These are phyloP conservation scores for Eupithecia centaureata DNA, from an alignment of 2,888 invertebrate species.

Conservation along the genomic window DNA sequence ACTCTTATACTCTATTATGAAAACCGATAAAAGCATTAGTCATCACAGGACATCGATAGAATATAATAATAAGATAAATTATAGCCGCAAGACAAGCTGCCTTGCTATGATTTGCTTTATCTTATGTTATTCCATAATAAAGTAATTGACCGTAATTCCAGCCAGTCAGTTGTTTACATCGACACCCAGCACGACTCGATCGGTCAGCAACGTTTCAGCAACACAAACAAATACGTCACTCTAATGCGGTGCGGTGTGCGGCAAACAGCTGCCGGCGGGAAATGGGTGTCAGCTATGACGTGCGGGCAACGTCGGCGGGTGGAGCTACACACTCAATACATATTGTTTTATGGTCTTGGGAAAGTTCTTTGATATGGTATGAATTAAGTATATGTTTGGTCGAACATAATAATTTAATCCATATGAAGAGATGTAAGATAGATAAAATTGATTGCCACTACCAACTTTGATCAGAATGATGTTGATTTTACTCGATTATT, in stretches of 20 bases:
- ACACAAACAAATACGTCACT: conserved; percentile 31
- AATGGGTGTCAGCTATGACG: conserved; percentile 8
- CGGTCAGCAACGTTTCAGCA: conserved; percentile 27
- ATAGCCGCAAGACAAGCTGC: too few species aligned
- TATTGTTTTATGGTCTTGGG: neutral
- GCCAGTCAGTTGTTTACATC: neutral
- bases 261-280: conserved; percentile 2
- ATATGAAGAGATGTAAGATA: too few species aligned
- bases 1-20: too few species aligned
- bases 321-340: neutral
- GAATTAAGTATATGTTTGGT: neutral
- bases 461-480: too few species aligned
- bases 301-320: conserved; percentile 3
- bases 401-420: too few species aligned
- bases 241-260: conserved; percentile 4
- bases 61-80: too few species aligned
- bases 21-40: too few species aligned
- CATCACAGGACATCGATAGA: too few species aligned
- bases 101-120: too few species aligned
- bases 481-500: too few species aligned
- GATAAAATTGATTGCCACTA: too few species aligned
- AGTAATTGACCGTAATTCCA: neutral
- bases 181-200: conserved; percentile 19
- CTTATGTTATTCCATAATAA: neutral
- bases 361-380: neutral